phyloP scores from a whole-genome alignment of 2,888 invertebrate genomes.

The Stratiomys singularior region DNA sequence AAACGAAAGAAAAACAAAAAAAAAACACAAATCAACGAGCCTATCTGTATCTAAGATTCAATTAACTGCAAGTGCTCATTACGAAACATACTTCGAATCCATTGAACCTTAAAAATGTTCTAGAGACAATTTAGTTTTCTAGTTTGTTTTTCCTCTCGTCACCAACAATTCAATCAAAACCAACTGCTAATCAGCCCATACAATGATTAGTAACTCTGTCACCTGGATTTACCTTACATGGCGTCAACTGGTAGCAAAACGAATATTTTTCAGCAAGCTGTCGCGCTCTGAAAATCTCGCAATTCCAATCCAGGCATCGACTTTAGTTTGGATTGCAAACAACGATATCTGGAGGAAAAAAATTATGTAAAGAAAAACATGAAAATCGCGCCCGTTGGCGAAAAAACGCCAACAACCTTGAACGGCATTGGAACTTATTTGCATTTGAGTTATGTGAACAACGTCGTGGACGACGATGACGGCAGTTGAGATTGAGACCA shows the following conservation, averaged over 20 bases:
- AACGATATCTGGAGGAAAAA: not conserved
- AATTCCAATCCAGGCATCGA: conserved; percentile 5
- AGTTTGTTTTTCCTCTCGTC: too few species aligned
- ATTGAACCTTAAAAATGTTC: too few species aligned
- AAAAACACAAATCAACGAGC: too few species aligned
- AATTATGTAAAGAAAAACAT: conserved; percentile 15
- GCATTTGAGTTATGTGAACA: conserved; percentile 50
- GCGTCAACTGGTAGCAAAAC: conserved; percentile 7
- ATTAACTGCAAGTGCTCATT: too few species aligned
- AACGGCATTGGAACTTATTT: conserved; percentile 52
- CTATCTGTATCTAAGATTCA: too few species aligned
- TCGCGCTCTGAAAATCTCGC: not conserved
- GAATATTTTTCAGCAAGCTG: not conserved
- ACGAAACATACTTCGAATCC: too few species aligned
- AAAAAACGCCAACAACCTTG: conserved; percentile 50
- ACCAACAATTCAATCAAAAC: conserved; percentile 4
- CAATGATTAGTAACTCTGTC: conserved; percentile 27
- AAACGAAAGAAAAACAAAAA: too few species aligned
- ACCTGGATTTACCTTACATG: conserved; percentile 39
- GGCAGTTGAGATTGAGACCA: conserved; percentile 30
- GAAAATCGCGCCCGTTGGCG: conserved; percentile 36
- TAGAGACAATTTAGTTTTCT: too few species aligned
- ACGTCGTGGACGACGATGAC: not conserved
- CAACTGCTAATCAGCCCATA: not conserved
- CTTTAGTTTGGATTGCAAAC: not conserved